Percentiles rank a stretch among this genome's conserved stretches.
These are phyloP conservation scores for Stichopus chloronotus DNA, from an alignment of 35 echinoderm and acorn worm genomes.

Conservation along the genomic window DNA sequence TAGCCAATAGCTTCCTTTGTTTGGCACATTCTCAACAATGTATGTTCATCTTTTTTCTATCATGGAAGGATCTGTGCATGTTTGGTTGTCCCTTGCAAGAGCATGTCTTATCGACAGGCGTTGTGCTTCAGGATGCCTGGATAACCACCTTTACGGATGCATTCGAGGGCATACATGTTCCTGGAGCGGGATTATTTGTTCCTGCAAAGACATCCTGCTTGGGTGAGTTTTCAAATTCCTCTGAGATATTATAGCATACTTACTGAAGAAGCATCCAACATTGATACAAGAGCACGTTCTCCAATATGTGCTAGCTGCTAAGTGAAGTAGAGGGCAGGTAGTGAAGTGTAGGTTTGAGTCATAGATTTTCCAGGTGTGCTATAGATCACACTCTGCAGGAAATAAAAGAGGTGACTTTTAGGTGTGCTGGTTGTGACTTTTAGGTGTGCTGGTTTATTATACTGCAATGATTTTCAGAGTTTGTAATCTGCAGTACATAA, in stretches of 20 bases:
- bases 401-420: not conserved
- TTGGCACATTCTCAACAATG: too few relatives aligned
- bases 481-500: too few relatives aligned
- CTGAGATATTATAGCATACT: too few relatives aligned
- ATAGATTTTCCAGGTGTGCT: too few relatives aligned
- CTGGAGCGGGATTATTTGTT: conserved; percentile 82
- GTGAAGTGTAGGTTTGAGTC: not conserved
- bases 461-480: too few relatives aligned
- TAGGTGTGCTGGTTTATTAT: too few relatives aligned
- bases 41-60: too few relatives aligned
- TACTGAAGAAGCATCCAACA: too few relatives aligned
- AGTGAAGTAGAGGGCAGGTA: not conserved
- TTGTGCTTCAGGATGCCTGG: not conserved
- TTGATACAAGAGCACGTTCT: too few relatives aligned
- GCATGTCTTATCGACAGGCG: not conserved
- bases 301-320: too few relatives aligned
- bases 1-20: too few relatives aligned
- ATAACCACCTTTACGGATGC: conserved; percentile 51
- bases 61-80: not conserved
- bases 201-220: conserved; percentile 81
- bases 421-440: not conserved
- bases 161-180: conserved; percentile 84
- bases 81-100: not conserved
- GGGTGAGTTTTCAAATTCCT: conserved; percentile 53
- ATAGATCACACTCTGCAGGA: not conserved